These are phyloP conservation scores for Ips typographus DNA, from an alignment of 1,140 invertebrate species.

Conservation along the genomic window DNA sequence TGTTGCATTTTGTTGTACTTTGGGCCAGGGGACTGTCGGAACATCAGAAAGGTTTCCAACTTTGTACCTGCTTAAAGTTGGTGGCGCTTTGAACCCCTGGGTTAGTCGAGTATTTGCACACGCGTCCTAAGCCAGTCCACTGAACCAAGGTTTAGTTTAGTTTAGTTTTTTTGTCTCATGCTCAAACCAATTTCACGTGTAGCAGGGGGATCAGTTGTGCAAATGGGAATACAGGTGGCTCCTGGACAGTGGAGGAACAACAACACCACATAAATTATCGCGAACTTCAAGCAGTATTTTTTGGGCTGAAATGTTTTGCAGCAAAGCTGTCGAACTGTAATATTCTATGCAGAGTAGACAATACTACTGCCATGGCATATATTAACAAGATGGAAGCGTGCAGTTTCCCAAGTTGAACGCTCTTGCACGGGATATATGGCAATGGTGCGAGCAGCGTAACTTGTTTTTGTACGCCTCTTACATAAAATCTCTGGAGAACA, in stretches of 20 bases:
- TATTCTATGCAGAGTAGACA: conserved; percentile 40
- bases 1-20: too few relatives aligned
- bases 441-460: conserved; percentile 38
- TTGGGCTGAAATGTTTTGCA: conserved; percentile 14
- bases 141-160: too few relatives aligned
- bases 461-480: conserved; percentile 41
- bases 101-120: too few relatives aligned
- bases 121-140: too few relatives aligned
- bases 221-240: not conserved
- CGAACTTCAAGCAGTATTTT: conserved; percentile 13
- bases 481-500: conserved; percentile 37
- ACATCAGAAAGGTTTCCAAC: too few relatives aligned
- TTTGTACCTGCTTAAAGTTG: too few relatives aligned
- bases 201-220: conserved; percentile 4
- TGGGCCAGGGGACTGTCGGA: too few relatives aligned
- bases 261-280: conserved; percentile 12
- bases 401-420: conserved; percentile 32
- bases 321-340: conserved; percentile 21
- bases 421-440: conserved; percentile 36
- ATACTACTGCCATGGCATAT: conserved; percentile 42
- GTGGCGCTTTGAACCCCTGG: too few relatives aligned
- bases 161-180: too few relatives aligned
- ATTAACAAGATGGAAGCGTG: conserved; percentile 39
- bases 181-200: too few relatives aligned
- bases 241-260: not conserved